Evolutionary conservation across 2,888 invertebrate species (phyloP).

Genomic region (Sphecodes monilicornis): DNA sequence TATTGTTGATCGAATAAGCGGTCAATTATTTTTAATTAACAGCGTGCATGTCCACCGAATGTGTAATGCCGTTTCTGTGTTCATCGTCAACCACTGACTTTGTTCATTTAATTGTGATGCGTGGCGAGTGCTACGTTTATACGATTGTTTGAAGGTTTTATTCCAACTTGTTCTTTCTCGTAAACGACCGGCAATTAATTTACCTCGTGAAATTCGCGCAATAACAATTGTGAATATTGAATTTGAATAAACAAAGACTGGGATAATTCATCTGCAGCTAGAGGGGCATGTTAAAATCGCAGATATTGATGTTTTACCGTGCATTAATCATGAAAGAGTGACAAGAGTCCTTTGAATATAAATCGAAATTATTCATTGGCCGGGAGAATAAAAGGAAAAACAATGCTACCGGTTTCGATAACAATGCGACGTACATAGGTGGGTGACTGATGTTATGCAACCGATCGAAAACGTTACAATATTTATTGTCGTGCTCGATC

Average conservation of each 20-base stretch:
- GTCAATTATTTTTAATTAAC: neutral
- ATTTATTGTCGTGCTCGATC: neutral
- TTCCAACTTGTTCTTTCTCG: neutral
- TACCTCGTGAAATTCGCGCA: neutral
- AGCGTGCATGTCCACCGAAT: neutral
- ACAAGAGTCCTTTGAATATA: neutral
- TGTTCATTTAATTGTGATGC: neutral
- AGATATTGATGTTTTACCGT: constrained; percentile 1
- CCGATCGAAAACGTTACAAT: neutral
- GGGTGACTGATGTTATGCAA: neutral
- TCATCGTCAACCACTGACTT: neutral
- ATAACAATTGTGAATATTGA: neutral
- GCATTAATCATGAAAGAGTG: constrained; percentile 13
- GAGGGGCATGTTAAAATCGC: neutral
- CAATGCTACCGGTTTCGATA: neutral
- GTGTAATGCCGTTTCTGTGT: neutral
- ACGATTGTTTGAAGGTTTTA: neutral
- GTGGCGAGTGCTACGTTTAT: neutral
- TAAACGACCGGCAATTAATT: neutral
- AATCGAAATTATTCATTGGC: constrained; percentile 3
- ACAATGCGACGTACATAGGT: neutral
- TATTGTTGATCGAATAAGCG: neutral
- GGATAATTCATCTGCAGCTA: neutral
- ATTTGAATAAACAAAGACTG: constrained; percentile 7
- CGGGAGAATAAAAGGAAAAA: neutral